Percentiles rank a stretch among this genome's conserved stretches.
phyloP scores from a whole-genome alignment of 1,140 invertebrate species.

The Lepidostoma basale region DNA sequence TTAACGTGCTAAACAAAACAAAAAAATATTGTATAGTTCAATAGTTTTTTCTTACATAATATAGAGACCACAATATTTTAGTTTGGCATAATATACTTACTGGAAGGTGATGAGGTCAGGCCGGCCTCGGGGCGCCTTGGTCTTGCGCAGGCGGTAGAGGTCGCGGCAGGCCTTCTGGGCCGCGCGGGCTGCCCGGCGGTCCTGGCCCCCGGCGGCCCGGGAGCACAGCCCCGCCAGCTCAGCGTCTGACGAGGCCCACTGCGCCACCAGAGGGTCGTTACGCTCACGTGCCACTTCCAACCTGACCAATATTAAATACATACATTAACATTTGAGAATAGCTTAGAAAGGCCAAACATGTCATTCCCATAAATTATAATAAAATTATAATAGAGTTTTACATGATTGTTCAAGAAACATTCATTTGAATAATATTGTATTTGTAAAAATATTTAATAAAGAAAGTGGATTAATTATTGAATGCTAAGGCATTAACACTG shows the following conservation, averaged over 20 bases:
- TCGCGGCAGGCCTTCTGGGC: constrained; percentile 86
- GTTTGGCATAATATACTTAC: constrained; percentile 70
- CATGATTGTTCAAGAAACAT: no score
- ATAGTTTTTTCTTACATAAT: no score
- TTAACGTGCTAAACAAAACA: no score
- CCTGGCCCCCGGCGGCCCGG: constrained; percentile 54
- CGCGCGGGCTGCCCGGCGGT: constrained; percentile 80
- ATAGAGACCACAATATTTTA: neutral
- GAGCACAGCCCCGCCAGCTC: constrained; percentile 80
- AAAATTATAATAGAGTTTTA: no score
- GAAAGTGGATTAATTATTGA: no score
- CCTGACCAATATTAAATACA: constrained; percentile 47
- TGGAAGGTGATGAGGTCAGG: constrained; percentile 92
- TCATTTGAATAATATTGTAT: no score
- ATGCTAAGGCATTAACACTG: no score
- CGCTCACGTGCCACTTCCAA: constrained; percentile 76
- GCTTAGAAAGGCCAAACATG: no score
- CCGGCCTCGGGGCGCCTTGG: constrained; percentile 84
- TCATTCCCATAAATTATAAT: no score
- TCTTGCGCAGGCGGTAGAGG: constrained; percentile 87
- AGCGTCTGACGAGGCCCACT: constrained; percentile 86
- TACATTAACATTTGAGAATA: no score
- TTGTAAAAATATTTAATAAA: no score
- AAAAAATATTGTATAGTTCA: no score
- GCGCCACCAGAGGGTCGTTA: constrained; percentile 78